Evolutionary conservation across 2,888 invertebrate genomes (phyloP).

Genomic region (Cantharis lateralis): DNA sequence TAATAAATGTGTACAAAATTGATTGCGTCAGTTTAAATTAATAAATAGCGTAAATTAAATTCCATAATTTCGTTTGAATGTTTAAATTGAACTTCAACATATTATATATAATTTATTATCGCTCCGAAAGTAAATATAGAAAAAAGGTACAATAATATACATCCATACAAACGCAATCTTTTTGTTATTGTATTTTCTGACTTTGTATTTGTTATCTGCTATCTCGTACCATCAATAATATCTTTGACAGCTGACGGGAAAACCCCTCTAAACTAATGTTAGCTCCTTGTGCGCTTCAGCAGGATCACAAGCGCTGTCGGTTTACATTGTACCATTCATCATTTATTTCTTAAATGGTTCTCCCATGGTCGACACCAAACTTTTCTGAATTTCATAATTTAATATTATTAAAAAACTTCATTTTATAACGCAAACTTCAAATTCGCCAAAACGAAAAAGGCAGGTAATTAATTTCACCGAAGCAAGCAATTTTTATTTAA

Average conservation of each 20-base stretch:
- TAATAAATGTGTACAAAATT: too few relatives aligned
- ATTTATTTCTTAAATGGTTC: constrained; percentile 22
- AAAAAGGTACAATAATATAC: background rate
- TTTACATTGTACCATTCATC: constrained; percentile 30
- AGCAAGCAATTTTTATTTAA: background rate
- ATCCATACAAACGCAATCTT: constrained; percentile 6
- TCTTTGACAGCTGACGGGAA: constrained; percentile 43
- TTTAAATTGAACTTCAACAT: background rate
- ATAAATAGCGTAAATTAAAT: background rate
- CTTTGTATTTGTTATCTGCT: constrained; percentile 32
- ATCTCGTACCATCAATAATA: constrained; percentile 43
- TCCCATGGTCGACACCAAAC: constrained; percentile 16
- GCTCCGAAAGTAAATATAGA: background rate
- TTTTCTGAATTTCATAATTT: constrained; percentile 17
- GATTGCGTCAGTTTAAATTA: too few relatives aligned
- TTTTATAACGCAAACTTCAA: background rate
- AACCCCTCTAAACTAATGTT: constrained; percentile 45
- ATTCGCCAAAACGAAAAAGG: background rate
- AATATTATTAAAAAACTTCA: background rate
- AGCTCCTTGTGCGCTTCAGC: constrained; percentile 38
- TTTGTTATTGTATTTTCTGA: constrained; percentile 22
- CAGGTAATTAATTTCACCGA: background rate
- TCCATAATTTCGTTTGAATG: background rate
- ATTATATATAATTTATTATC: background rate
- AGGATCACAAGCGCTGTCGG: constrained; percentile 30